Evolutionary conservation across 2,888 invertebrate species (phyloP), one percentile per base, ranked within the genome.

Genomic region (Pterostichus madidus): DNA sequence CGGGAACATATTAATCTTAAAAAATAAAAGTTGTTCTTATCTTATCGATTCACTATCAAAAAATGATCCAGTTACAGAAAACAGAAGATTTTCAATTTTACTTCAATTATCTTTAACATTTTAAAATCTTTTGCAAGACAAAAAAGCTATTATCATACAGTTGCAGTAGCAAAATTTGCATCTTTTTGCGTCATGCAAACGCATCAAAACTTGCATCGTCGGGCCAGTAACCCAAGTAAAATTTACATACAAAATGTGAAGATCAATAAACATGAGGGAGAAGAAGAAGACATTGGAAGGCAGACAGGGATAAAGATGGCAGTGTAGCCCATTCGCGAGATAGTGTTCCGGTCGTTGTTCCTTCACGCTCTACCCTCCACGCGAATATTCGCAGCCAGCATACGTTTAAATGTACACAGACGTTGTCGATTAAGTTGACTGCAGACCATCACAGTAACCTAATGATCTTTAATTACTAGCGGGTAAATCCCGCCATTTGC

Each of bases 391-490:
- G 68, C 59, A 61, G 35, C 13, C 39, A 53, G 56, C 71, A 80
- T 73, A 80, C 56, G 80, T 68, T 80, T 80, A 53, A 80, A 61
- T 61, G 64, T 64, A 49, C 49, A 31, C 61, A 32, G 46, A 39
- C 71, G 44, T 80, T 71, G 80, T 56, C 80, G 80, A 80, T 80
- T 80, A 80, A 80, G 71, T 80, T 71, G 53, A 80, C 71, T 80
- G 80, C 71, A 52, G 80, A 73, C 80, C 80, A 80, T 68, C 81
- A 76, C 75, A 75, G 75, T 86, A 86, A 86, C 87, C 85, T 87
- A 87, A 87, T 87, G 87, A 87, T 87, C 86, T 85, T 86, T 87
- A 87, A 87, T 87, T 87, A 87, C 86, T 64, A 17, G 52, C 83
- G 81, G 80, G 75, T 75, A 83, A 82, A 83, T 83, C 83, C 83